Evolutionary conservation across 2,113 vertebrate genomes (phyloP).

Genomic region (Falco punctatus): DNA sequence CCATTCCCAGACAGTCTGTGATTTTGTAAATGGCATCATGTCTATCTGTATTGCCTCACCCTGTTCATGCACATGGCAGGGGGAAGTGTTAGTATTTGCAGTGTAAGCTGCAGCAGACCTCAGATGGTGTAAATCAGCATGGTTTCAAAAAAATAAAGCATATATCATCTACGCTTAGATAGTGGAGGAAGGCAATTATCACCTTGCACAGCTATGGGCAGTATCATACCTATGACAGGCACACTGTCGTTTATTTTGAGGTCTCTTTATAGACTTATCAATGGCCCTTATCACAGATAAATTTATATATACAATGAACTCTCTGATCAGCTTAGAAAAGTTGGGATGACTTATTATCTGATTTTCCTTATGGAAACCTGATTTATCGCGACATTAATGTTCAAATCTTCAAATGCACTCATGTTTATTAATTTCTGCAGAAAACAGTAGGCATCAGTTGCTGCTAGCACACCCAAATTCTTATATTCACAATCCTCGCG

Average conservation of each 20-base stretch:
- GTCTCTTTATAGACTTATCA: neutral
- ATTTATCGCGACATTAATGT: neutral
- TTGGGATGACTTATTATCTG: neutral
- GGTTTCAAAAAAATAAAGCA: neutral
- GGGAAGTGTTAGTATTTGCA: neutral
- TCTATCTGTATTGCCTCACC: neutral
- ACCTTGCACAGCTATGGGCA: neutral
- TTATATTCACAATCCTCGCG: neutral
- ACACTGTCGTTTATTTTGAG: neutral
- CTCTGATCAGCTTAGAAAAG: neutral
- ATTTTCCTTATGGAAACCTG: neutral
- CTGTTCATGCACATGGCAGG: neutral
- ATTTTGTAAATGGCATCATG: neutral
- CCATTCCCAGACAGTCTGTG: neutral
- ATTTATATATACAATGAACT: neutral
- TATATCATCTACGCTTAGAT: accelerated
- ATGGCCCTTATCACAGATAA: neutral
- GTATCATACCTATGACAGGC: neutral
- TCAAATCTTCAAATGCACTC: neutral
- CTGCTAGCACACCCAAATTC: neutral
- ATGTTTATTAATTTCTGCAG: neutral
- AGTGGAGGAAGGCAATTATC: neutral
- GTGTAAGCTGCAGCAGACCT: neutral
- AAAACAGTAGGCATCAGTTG: neutral
- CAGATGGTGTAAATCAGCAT: neutral